These are phyloP conservation scores for Sebastes cheni DNA, from an alignment of 2,797 vertebrate genomes.

Conservation along the genomic window DNA sequence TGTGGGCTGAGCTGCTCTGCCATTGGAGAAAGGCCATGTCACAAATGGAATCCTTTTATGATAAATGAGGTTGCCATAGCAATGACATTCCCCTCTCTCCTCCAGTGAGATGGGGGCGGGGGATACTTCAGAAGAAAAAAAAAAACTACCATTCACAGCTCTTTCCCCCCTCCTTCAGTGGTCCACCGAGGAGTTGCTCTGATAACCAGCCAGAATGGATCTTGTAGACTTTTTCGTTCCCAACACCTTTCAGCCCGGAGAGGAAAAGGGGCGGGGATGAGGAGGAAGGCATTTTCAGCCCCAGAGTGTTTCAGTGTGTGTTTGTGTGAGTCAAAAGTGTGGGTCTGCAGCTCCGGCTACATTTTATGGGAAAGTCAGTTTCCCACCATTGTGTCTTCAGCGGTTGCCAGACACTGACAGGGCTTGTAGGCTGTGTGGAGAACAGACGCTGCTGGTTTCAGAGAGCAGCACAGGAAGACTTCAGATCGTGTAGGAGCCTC, in stretches of 20 bases:
- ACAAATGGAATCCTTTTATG: constrained; percentile 84
- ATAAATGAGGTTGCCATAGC: constrained; percentile 86
- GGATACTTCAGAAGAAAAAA: constrained; percentile 55
- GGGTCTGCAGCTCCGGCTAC: constrained; percentile 71
- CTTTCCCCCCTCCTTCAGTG: constrained; percentile 31
- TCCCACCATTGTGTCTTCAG: constrained; percentile 83
- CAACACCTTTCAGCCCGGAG: constrained; percentile 73
- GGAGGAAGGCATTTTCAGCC: constrained; percentile 72
- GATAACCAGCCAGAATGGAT: constrained; percentile 85
- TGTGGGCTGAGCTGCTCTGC: constrained; percentile 46
- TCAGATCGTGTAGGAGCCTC: constrained; percentile 57
- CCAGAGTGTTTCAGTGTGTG: constrained; percentile 73
- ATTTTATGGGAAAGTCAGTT: constrained; percentile 89
- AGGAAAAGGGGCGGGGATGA: constrained; percentile 74
- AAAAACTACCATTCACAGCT: constrained; percentile 57
- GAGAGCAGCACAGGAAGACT: constrained; percentile 69
- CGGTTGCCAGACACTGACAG: constrained; percentile 87
- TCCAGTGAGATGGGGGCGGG: constrained; percentile 76
- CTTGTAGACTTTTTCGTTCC: constrained; percentile 58
- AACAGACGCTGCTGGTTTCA: constrained; percentile 58
- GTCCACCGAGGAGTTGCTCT: constrained; percentile 71
- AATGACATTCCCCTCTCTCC: constrained; percentile 77
- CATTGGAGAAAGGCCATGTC: constrained; percentile 75
- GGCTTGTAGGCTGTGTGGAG: constrained; percentile 57
- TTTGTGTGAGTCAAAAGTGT: constrained; percentile 72